Evolutionary conservation across 1,140 invertebrate genomes (phyloP).

Genomic region (Episyrphus balteatus): DNA sequence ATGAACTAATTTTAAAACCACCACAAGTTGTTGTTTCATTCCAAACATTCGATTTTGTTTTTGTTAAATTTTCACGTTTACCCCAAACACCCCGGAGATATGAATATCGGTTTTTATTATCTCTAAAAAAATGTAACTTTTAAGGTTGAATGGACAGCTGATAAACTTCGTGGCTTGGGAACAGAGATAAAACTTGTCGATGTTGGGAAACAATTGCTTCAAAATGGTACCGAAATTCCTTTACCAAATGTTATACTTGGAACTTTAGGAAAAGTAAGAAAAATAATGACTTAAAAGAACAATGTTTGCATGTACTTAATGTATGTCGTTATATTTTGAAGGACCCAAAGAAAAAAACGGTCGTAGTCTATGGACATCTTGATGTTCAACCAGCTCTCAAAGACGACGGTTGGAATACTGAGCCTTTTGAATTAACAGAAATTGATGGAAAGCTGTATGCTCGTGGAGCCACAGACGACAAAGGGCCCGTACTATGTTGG

Average conservation of each 20-base stretch:
- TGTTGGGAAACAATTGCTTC: conserved; percentile 65
- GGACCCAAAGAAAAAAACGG: conserved; percentile 79
- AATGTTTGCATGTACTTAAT: neutral
- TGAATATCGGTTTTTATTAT: conserved; percentile 49
- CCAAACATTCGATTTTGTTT: too few species aligned
- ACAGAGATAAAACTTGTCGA: conserved; percentile 64
- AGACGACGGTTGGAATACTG: conserved; percentile 90
- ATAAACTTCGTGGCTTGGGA: conserved; percentile 64
- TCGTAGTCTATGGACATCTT: conserved; percentile 93
- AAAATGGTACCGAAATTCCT: conserved; percentile 58
- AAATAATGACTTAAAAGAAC: neutral
- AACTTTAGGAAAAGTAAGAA: conserved; percentile 56
- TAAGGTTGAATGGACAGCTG: conserved; percentile 60
- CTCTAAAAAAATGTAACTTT: neutral
- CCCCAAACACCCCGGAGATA: neutral
- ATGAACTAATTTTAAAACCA: too few species aligned
- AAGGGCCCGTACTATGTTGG: conserved; percentile 88
- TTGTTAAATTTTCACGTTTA: too few species aligned
- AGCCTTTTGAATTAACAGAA: conserved; percentile 85
- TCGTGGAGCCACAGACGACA: conserved; percentile 88
- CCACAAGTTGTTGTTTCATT: too few species aligned
- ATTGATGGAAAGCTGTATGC: conserved; percentile 87
- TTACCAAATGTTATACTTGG: conserved; percentile 86
- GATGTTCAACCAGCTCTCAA: conserved; percentile 92
- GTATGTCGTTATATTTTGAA: conserved; percentile 12